Percentiles rank a stretch among this genome's conserved stretches.
These are phyloP conservation scores for Scrobipalpa atriplicella DNA, from an alignment of 2,888 invertebrate species.

Conservation along the genomic window DNA sequence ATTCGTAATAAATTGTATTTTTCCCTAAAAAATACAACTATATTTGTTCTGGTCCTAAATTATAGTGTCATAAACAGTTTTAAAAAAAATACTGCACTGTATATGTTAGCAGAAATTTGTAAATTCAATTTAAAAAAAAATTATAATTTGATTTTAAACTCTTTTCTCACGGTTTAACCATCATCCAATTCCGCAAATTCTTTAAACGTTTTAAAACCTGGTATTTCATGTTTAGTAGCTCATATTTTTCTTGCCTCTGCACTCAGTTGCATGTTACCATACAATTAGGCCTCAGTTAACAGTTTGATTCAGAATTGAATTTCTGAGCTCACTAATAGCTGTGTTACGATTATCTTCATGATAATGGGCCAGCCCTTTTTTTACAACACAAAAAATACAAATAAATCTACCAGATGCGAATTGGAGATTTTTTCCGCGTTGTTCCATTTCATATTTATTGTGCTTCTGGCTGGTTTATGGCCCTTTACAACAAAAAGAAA, in stretches of 20 bases:
- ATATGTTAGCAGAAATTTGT: too few relatives aligned
- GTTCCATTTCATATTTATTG: conserved; percentile 18
- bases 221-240: conserved; percentile 24
- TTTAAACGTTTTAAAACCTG: conserved; percentile 39
- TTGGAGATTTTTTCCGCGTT: conserved; percentile 17
- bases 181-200: conserved; percentile 31
- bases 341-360: conserved; percentile 50
- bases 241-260: conserved; percentile 32
- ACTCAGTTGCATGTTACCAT: conserved; percentile 57
- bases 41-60: too few relatives aligned
- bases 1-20: too few relatives aligned
- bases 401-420: conserved; percentile 11
- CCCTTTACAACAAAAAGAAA: not conserved
- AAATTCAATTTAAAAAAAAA: not conserved
- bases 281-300: conserved; percentile 59
- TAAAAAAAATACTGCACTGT: too few relatives aligned
- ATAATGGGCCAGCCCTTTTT: conserved; percentile 50
- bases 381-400: conserved; percentile 31
- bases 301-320: conserved; percentile 65
- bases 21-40: too few relatives aligned
- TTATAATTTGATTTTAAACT: not conserved
- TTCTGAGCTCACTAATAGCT: conserved; percentile 49
- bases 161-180: conserved; percentile 15
- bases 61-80: too few relatives aligned
- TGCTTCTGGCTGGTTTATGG: conserved; percentile 4